Conservation (phyloP, 2,797 vertebrate species). For the Galaxias olidus region DNA sequence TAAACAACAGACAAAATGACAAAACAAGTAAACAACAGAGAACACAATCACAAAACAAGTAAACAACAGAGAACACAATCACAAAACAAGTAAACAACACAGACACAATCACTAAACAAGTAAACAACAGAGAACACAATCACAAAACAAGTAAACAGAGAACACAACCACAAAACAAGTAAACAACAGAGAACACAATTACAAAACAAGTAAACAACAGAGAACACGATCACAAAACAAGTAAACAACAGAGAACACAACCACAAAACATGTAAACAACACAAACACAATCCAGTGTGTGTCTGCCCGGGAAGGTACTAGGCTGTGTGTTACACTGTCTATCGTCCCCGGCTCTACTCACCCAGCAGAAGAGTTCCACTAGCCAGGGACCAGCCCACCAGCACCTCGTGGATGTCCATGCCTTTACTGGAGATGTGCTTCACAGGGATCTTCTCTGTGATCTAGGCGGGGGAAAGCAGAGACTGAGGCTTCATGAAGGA, state of each 20-base stretch:
- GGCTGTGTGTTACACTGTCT: no score
- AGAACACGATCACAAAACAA: slow-evolving; percentile 8
- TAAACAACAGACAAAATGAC: no score
- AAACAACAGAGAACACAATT: not conserved
- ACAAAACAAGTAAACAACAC: no score
- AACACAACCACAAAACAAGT: not conserved
- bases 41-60: no score
- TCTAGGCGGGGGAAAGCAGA: slow-evolving; percentile 53
- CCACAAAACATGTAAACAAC: slow-evolving; percentile 7
- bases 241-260: not conserved
- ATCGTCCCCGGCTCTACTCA: slow-evolving; percentile 52
- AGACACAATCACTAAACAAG: no score
- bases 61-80: no score
- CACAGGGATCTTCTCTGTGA: slow-evolving; percentile 86
- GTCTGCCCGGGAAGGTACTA: no score
- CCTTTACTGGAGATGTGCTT: slow-evolving; percentile 86
- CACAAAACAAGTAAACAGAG: no score
- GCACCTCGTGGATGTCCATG: slow-evolving; percentile 85
- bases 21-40: no score
- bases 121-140: no score
- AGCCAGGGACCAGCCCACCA: slow-evolving; percentile 85
- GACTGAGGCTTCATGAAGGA: not conserved
- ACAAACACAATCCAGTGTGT: no score
- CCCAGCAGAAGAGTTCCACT: slow-evolving; percentile 82
- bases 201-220: not conserved